Base-by-base conservation (phyloP, 2,113 vertebrate genomes). In the Hyperopisus bebe region DNA sequence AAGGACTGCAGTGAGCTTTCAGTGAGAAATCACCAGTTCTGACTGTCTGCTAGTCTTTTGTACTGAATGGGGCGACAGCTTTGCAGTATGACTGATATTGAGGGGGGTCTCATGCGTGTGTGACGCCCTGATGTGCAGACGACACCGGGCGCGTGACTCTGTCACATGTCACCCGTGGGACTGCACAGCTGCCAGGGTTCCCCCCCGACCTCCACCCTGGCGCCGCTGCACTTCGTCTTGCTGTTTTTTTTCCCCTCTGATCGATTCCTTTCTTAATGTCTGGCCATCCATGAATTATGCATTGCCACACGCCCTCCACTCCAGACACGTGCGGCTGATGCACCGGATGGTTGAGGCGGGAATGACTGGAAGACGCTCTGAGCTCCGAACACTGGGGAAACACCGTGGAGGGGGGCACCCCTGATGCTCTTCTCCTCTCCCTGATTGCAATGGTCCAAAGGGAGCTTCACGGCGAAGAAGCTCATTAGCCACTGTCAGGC, bases 221-320 rank as follows among this genome's bases (percentile, higher is more conserved):
- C 6, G 35, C 74, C 74, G 5, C 74, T 77, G 70, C 35, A 84
- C 82, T 24, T 47, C 21, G 82, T 7, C 35, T 86, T 50, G 82
- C 21, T 84, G 48, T 87, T 51, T 24, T 31, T 58, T 58, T 4
- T 0, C 50, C n/a, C 6, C 21, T 44, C 48, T 9, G 35, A 31
- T 62, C 88, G 89, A 92, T 95, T 93, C 51, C 53, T 94, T 92
- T 95, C 94, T 92, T 89, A 86, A 91, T 92, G 91, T 93, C 89
- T 90, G 88, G 91, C 86, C 90, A 89, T 92, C 90, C 88, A 91
- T 95, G 92, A 94, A 95, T 95, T 93, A 94, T 95, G 91, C 91
- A 94, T 53, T 62, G 88, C 53, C 84, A 91, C 62, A 19, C 89
- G 89, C 91, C 70, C 90, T 88, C 84, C 58, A 88, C 48, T 17